Conservation (phyloP, 2,113 vertebrate species). For the Passer montanus region DNA sequence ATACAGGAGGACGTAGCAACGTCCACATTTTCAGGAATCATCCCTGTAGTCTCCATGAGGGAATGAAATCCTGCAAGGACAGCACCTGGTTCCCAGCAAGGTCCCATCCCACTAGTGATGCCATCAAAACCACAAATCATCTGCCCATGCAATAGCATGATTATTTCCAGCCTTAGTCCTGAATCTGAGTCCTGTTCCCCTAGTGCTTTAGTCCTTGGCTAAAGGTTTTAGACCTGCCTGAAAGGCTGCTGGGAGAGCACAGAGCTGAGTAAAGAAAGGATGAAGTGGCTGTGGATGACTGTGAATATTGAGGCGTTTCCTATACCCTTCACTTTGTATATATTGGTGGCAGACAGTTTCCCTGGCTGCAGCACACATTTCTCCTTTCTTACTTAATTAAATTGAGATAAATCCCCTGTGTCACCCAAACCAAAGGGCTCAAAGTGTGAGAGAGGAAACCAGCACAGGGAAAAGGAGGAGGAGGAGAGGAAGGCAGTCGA, state of each 20-base stretch:
- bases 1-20: background rate
- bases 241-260: background rate
- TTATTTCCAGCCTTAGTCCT: background rate
- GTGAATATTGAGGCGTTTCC: background rate
- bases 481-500: background rate
- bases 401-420: background rate
- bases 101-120: background rate
- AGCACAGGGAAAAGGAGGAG: background rate
- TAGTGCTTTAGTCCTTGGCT: background rate
- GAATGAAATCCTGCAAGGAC: background rate
- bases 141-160: background rate
- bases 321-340: fast-evolving
- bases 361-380: background rate
- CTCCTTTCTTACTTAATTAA: background rate
- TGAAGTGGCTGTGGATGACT: background rate
- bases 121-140: background rate
- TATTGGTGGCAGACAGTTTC: background rate
- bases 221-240: background rate
- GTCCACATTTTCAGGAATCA: background rate
- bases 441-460: background rate
- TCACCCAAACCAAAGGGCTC: background rate
- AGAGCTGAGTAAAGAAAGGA: background rate
- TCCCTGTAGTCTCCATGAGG: background rate
- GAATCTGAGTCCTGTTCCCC: background rate
- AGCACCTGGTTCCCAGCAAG: background rate